A percentile compares a stretch with the other conserved stretches of the same genome.
Conservation (phyloP, 30 jellyfish, hydroid and myxozoan genomes). For the Turritopsis dohrnii region DNA sequence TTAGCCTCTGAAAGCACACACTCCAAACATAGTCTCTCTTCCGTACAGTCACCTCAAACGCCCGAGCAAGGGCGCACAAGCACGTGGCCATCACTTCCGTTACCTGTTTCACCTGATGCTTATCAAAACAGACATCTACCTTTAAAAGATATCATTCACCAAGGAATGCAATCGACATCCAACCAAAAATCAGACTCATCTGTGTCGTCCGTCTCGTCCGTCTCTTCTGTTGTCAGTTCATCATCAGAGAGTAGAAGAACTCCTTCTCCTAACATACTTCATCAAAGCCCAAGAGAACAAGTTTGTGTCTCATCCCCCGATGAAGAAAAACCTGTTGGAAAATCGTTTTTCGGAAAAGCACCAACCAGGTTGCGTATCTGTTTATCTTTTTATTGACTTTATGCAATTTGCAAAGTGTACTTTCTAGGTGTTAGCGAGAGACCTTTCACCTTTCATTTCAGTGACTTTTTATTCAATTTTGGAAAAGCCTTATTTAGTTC, state of each 20-base stretch:
- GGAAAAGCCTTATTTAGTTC: too few species aligned
- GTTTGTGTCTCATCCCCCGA: conserved; percentile 50
- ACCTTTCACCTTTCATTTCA: too few species aligned
- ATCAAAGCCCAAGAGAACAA: conserved; percentile 25
- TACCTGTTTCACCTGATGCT: conserved; percentile 6
- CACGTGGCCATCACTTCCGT: background rate
- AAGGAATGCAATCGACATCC: background rate
- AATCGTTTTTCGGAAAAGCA: conserved; percentile 55
- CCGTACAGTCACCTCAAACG: conserved; percentile 5
- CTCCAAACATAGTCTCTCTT: background rate
- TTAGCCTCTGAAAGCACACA: background rate
- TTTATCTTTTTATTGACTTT: too few species aligned
- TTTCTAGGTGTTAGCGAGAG: background rate
- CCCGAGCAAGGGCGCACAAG: background rate
- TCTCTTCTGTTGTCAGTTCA: conserved; percentile 19
- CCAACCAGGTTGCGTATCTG: conserved; percentile 54
- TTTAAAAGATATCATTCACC: background rate
- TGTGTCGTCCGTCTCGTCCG: conserved; percentile 33
- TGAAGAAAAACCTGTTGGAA: conserved; percentile 36
- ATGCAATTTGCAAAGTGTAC: background rate
- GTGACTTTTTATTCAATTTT: too few species aligned
- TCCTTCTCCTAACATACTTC: conserved; percentile 25
- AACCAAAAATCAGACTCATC: conserved; percentile 10
- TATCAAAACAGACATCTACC: conserved; percentile 2
- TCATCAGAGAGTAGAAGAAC: conserved; percentile 52